These are phyloP conservation scores for Isichthys henryi DNA, from an alignment of 2,113 vertebrate genomes.

Conservation along the genomic window DNA sequence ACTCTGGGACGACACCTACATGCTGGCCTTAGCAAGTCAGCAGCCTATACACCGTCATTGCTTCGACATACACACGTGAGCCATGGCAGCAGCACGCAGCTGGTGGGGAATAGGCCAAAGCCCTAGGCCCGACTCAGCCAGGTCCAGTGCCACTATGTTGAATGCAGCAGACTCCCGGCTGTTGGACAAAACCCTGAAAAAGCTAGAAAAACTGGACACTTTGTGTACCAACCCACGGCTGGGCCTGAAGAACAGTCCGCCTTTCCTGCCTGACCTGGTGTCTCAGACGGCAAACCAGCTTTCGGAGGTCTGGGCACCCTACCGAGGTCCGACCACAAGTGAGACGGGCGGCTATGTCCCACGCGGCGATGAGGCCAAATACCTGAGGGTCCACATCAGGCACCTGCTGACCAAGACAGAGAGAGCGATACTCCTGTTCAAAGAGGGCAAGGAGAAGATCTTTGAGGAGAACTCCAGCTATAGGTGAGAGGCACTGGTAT, in stretches of 20 bases:
- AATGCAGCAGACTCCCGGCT: conserved; percentile 37
- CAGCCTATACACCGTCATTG: too few relatives aligned
- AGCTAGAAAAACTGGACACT: conserved; percentile 52
- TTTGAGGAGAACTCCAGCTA: conserved; percentile 62
- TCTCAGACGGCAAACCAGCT: conserved; percentile 47
- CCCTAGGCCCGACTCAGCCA: neutral
- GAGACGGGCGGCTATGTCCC: neutral
- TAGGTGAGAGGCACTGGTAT: conserved; percentile 54
- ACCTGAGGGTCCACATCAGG: conserved; percentile 56
- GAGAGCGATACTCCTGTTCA: conserved; percentile 60
- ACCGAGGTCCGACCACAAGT: conserved; percentile 15
- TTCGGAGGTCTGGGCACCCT: conserved; percentile 52
- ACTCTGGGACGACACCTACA: neutral
- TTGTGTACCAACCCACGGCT: conserved; percentile 49
- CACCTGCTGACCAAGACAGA: conserved; percentile 69
- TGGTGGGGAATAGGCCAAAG: conserved; percentile 20
- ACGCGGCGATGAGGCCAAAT: conserved; percentile 47
- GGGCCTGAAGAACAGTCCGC: conserved; percentile 61
- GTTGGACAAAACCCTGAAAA: conserved; percentile 53
- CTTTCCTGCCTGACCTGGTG: conserved; percentile 65
- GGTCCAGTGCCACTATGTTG: conserved; percentile 8
- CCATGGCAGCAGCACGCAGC: conserved; percentile 45
- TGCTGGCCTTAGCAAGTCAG: neutral
- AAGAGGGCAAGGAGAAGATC: conserved; percentile 56
- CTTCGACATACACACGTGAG: neutral